Percentiles rank a stretch among this genome's conserved stretches.
phyloP scores from a whole-genome alignment of 2,888 invertebrate genomes.

The Amphimallon solstitiale region DNA sequence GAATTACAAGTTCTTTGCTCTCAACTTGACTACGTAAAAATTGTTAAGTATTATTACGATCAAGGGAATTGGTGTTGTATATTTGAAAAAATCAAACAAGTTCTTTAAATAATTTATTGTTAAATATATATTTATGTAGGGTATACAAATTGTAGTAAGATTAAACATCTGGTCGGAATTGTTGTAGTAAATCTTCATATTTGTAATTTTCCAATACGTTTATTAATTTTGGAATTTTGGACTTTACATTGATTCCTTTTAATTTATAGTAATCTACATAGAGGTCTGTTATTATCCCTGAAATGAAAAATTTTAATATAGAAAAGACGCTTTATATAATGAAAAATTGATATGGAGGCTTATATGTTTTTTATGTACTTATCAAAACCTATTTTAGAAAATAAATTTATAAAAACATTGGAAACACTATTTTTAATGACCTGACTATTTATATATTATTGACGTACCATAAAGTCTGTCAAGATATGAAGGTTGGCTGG shows the following conservation, averaged over 20 bases:
- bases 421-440: background rate
- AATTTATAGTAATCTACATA: constrained; percentile 77
- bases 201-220: constrained; percentile 69
- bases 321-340: constrained; percentile 57
- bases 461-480: constrained; percentile 71
- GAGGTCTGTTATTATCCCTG: constrained; percentile 75
- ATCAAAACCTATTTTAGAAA: too few species aligned
- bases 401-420: accelerated
- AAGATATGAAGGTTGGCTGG: constrained; percentile 70
- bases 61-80: constrained; percentile 97
- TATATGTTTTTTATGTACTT: too few species aligned
- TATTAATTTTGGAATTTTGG: constrained; percentile 67
- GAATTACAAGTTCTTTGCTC: constrained; percentile 79
- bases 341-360: background rate
- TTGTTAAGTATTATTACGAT: constrained; percentile 85
- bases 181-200: constrained; percentile 66
- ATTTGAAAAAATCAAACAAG: constrained; percentile 69
- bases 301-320: constrained; percentile 48
- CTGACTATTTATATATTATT: background rate
- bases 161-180: constrained; percentile 51
- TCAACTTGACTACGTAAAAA: constrained; percentile 64
- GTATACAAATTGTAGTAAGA: constrained; percentile 56
- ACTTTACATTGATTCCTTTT: constrained; percentile 72
- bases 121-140: constrained; percentile 66
- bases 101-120: constrained; percentile 56